Conservation (phyloP, 2,888 invertebrate genomes). For the Cephus sareptanus region DNA sequence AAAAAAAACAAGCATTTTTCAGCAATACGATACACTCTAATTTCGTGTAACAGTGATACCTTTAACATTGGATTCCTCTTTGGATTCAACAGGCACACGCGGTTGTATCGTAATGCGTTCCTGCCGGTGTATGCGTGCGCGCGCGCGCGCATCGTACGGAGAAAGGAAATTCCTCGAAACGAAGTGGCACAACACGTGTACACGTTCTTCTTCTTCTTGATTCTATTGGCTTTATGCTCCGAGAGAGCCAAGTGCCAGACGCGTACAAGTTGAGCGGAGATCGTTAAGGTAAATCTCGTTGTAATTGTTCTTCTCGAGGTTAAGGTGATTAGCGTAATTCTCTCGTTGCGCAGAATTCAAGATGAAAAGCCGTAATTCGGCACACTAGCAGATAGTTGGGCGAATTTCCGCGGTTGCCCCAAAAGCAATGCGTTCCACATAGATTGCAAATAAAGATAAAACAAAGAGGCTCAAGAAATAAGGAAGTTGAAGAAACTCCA, state of each 20-base stretch:
- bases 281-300: background rate
- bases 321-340: background rate
- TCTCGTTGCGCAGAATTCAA: background rate
- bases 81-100: background rate
- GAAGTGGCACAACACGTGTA: background rate
- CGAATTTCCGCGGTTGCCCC: background rate
- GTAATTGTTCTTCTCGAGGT: background rate
- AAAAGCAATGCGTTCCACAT: background rate
- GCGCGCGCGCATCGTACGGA: background rate
- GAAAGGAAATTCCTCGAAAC: constrained; percentile 7
- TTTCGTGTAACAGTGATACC: background rate
- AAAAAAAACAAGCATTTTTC: background rate
- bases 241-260: background rate
- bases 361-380: background rate
- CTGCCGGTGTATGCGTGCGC: background rate
- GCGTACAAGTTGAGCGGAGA: background rate
- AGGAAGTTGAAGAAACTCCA: background rate
- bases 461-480: background rate
- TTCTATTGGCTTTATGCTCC: too few species aligned
- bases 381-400: background rate
- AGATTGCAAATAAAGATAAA: background rate
- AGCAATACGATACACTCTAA: background rate
- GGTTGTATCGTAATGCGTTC: background rate
- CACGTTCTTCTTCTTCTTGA: background rate
- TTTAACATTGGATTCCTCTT: background rate